phyloP scores from a whole-genome alignment of 1,140 invertebrate species.

The Sitodiplosis mosellana region DNA sequence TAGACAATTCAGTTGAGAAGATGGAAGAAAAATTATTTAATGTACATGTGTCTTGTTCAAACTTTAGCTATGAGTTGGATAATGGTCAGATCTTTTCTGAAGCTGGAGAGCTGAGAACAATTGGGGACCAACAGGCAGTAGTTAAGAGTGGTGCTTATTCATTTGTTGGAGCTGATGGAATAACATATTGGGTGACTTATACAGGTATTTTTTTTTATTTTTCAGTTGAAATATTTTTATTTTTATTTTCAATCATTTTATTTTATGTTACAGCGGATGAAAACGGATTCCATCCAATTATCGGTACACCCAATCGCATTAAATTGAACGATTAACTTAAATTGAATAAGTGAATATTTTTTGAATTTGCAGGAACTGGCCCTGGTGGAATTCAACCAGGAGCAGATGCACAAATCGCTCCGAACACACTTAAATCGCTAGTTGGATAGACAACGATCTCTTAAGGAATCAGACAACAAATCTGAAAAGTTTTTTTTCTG shows the following conservation, averaged over 20 bases:
- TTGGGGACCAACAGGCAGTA: background rate
- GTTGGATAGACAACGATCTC: constrained; percentile 4
- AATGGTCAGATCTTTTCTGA: constrained; percentile 3
- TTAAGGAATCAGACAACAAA: no score
- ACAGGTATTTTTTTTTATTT: no score
- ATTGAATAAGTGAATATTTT: background rate
- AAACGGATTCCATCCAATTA: constrained; percentile 2
- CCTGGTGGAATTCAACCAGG: constrained; percentile 2
- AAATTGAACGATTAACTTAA: background rate
- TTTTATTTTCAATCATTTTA: no score
- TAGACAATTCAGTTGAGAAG: no score
- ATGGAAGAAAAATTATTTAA: no score
- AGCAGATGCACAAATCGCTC: constrained; percentile 2
- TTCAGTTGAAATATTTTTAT: no score
- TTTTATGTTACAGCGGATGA: no score
- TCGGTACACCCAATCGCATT: background rate
- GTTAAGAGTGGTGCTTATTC: constrained; percentile 1
- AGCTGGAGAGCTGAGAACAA: background rate
- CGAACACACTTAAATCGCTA: constrained; percentile 3
- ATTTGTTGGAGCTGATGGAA: constrained; percentile 2
- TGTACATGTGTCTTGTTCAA: background rate
- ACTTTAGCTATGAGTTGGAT: constrained; percentile 1
- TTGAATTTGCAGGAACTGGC: background rate
- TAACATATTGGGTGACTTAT: constrained; percentile 4
- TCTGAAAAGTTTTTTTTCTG: no score